These are phyloP conservation scores for Pomatorhinus ruficollis DNA, from an alignment of 2,113 vertebrate species.

Conservation along the genomic window DNA sequence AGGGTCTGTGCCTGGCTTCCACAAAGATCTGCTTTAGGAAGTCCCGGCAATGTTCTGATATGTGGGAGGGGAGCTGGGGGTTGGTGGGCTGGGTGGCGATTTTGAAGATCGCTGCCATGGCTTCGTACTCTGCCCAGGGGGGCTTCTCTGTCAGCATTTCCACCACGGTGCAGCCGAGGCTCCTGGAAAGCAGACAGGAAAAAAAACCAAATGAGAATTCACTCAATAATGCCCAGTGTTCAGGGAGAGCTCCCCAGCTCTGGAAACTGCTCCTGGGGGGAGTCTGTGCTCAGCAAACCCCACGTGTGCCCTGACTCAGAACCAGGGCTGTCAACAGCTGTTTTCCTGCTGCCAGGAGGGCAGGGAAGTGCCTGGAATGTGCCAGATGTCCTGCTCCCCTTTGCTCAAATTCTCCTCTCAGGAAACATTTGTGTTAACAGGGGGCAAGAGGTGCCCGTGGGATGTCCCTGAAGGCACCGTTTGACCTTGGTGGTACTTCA, in stretches of 20 bases:
- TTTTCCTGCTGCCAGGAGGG: not conserved
- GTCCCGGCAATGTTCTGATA: slow-evolving; percentile 89
- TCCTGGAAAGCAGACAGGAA: slow-evolving; percentile 76
- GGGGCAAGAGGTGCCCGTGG: not conserved
- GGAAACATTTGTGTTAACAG: not conserved
- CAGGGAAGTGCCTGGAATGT: not conserved
- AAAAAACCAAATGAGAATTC: not conserved
- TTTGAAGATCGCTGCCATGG: slow-evolving; percentile 97
- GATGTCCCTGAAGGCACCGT: fast-evolving
- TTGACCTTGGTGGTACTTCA: not conserved
- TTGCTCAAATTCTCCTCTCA: not conserved
- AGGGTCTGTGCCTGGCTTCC: slow-evolving; percentile 92
- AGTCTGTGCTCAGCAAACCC: not conserved
- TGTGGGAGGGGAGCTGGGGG: slow-evolving; percentile 88
- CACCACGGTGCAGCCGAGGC: slow-evolving; percentile 93
- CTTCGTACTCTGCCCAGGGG: slow-evolving; percentile 95
- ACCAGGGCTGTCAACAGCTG: not conserved
- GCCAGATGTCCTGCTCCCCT: not conserved
- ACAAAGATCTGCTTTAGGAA: slow-evolving; percentile 92
- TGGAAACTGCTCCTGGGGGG: not conserved
- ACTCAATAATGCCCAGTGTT: fast-evolving
- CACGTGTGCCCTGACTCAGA: fast-evolving
- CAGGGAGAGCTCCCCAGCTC: not conserved
- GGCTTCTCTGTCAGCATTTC: slow-evolving; percentile 98
- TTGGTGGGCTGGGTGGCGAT: slow-evolving; percentile 96